Base-by-base conservation (phyloP, 2,888 invertebrate genomes). In the Drosophila nigritarsus region DNA sequence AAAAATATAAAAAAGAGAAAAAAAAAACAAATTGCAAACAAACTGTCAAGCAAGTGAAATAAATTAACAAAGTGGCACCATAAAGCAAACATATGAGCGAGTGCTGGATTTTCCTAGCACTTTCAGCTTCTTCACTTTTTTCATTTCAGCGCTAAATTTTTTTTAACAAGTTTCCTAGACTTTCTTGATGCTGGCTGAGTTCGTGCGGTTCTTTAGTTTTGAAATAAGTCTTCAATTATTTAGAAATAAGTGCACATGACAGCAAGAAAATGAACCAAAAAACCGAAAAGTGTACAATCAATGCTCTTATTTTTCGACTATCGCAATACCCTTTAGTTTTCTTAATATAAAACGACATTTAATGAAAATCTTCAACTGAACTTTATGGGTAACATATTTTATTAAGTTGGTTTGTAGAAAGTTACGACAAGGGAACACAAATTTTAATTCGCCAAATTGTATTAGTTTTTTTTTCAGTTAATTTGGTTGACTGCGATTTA, bases 41-140 rank as follows among this genome's bases (percentile, higher is more conserved):
- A 87, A 87, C 89, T 87, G 87, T 83, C 89, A 83, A 79, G 85
- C 81, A 89, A 89, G 83, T 85, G 82, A 87, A 79, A 87, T 89
- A 87, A 87, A 89, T 87, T 89, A 89, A 85, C 82, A 82, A 85
- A 87, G 89, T 87, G 80, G 89, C 78, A 80, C 82, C 82, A 83
- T 87, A 87, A 85, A 87, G 83, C 82, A 82, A 83, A 87, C 79
- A 83, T 87, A 89, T 82, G 87, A 89, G 81, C 63, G 79, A 79
- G 79, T 63, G 65, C 83, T 87, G 86, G 83, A 84, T 86, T 88
- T 81, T 82, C 63, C 42, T 55, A 67, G 68, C 60, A 29, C 18
- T 56, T 56, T 4, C 42, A 70, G 65, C 65, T 56, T 30, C 55
- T 55, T 55, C 29, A 40, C 13, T 38, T 15, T 60, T 53, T 42